Conservation (phyloP, 2,888 invertebrate species). For the Parapristionchus giblindavisi region DNA sequence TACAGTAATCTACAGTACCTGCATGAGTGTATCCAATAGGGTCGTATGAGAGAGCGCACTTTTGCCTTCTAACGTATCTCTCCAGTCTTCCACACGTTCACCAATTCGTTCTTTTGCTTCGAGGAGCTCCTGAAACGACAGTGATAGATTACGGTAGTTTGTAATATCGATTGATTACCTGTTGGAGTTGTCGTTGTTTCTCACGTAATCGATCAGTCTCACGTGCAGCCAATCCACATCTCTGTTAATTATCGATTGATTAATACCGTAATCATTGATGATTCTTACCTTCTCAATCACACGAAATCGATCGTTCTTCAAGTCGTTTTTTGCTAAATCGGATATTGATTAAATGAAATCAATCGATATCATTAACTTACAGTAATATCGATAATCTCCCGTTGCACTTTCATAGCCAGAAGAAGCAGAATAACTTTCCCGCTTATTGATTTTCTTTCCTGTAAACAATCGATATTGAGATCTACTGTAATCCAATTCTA, state of each 20-base stretch:
- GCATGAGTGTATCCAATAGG: constrained; percentile 33
- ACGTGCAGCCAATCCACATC: constrained; percentile 37
- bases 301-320: constrained; percentile 32
- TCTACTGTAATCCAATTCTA: background rate
- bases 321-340: background rate
- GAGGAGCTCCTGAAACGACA: constrained; percentile 1
- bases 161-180: constrained; percentile 73
- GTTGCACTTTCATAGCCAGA: constrained; percentile 54
- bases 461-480: constrained; percentile 22
- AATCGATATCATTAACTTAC: constrained; percentile 42
- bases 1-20: constrained; percentile 22
- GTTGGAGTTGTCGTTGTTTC: constrained; percentile 42
- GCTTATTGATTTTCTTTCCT: constrained; percentile 42
- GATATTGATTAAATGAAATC: background rate
- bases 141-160: background rate
- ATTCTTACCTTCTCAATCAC: constrained; percentile 32
- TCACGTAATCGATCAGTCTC: constrained; percentile 50
- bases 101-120: constrained; percentile 74
- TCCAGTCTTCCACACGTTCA: constrained; percentile 40
- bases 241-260: too few relatives aligned
- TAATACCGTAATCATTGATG: too few relatives aligned
- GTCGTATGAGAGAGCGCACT: constrained; percentile 32
- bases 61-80: constrained; percentile 26
- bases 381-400: constrained; percentile 55
- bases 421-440: constrained; percentile 56